Base-by-base conservation (phyloP, 2,888 invertebrate genomes). In the Phanerotoma sp. region DNA sequence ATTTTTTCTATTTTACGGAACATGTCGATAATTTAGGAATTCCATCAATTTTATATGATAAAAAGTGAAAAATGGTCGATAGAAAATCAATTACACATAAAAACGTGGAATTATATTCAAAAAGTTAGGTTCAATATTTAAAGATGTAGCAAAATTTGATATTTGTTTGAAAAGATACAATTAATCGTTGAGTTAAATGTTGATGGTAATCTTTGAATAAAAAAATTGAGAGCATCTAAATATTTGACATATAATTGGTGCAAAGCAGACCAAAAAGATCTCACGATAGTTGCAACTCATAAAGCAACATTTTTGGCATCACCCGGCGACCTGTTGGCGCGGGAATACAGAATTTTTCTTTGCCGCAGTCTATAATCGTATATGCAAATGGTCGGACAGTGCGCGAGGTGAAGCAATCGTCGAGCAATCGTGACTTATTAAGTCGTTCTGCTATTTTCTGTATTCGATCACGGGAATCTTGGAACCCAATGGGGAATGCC, bases 321-420 rank as follows among this genome's bases (percentile, higher is more conserved):
- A 41, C 28, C 52, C 57, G 63, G 62, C 67, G 65, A 68, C 63
- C 63, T 63, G 61, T 64, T 64, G 65, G 65, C 55, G 64, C 66
- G 62, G 67, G 64, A 68, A 68, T 68, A 62, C 61, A 62, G 57
- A 59, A 64, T 65, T 66, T 66, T 66, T 51, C 47, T 51, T 54
- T 62, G 48, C 53, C 62, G 68, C 66, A 69, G 66, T 65, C 74
- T 75, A 72, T 75, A 77, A 77, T 77, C 77, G 73, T 71, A 67
- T 75, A 77, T 77, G 77, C 76, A 77, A 77, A 77, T 77, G 66
- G 72, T 72, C 69, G 67, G 70, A 59, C 55, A 62, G 65, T 62
- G 67, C 67, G 64, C 62, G 57, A 68, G 66, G 67, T 70, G 71
- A 72, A 70, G 71, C 73, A 74, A 76, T 74, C 71, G 73, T 69